Percentiles rank a stretch among this genome's conserved stretches.
These are phyloP conservation scores for Heteromormyrus szaboi DNA, from an alignment of 2,797 vertebrate species.

Conservation along the genomic window DNA sequence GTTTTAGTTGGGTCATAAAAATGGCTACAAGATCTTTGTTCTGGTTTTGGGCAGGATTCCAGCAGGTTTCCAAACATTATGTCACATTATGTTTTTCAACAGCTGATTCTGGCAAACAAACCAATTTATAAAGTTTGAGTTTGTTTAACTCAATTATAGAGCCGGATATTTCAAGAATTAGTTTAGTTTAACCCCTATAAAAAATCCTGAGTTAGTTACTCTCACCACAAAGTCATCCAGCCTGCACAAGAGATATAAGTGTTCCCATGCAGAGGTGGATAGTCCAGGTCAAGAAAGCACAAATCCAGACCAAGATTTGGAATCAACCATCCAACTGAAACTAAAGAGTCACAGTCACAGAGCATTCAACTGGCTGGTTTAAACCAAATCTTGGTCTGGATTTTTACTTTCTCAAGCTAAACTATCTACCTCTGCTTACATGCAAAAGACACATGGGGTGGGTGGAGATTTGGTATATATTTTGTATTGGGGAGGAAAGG, in stretches of 20 bases:
- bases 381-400: background rate
- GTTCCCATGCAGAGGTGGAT: background rate
- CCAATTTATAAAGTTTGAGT: background rate
- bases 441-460: background rate
- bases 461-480: background rate
- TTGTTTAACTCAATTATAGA: background rate
- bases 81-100: background rate
- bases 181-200: background rate
- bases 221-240: background rate
- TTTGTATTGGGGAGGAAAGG: background rate
- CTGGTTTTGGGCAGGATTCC: background rate
- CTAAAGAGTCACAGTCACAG: background rate
- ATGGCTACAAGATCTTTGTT: background rate
- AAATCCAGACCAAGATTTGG: background rate
- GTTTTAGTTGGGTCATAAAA: background rate
- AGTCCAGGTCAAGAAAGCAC: background rate
- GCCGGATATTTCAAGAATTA: background rate
- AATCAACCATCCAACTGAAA: background rate
- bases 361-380: background rate
- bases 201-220: background rate
- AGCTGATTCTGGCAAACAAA: background rate
- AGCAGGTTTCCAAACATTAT: background rate
- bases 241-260: background rate
- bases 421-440: background rate
- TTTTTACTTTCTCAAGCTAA: background rate